Evolutionary conservation across 1,140 invertebrate genomes (phyloP).

Genomic region (Holcopasites calliopsidis): DNA sequence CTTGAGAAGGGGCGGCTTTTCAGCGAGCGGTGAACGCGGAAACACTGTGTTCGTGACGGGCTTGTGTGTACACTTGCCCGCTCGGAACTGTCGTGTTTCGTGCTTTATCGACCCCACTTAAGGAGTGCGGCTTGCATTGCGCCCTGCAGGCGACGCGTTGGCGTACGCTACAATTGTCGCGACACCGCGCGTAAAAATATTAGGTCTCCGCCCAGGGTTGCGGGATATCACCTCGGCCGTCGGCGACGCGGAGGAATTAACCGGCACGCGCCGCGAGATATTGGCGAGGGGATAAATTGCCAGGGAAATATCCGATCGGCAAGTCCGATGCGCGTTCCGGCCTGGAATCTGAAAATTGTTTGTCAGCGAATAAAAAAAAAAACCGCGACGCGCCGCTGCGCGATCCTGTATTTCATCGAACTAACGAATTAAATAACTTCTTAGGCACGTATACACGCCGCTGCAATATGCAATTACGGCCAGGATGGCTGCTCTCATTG

Average conservation of each 20-base stretch:
- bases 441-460: slow-evolving; percentile 24
- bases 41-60: background rate
- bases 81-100: slow-evolving; percentile 33
- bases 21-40: background rate
- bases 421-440: slow-evolving; percentile 48
- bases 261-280: slow-evolving; percentile 27
- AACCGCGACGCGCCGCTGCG: too few relatives aligned
- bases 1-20: slow-evolving; percentile 9
- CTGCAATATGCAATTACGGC: slow-evolving; percentile 38
- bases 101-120: slow-evolving; percentile 50
- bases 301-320: background rate
- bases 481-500: slow-evolving; percentile 38
- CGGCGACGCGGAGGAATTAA: slow-evolving; percentile 15
- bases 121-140: slow-evolving; percentile 2
- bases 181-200: background rate
- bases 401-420: background rate
- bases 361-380: too few relatives aligned
- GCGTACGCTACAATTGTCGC: slow-evolving; percentile 19
- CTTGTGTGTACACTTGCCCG: slow-evolving; percentile 6
- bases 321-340: background rate
- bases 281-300: background rate
- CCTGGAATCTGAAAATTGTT: background rate
- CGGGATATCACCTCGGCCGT: background rate
- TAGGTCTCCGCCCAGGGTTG: background rate
- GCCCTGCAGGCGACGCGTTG: slow-evolving; percentile 18